These are phyloP conservation scores for Molanna angustata DNA, from an alignment of 2,888 invertebrate species.

Conservation along the genomic window DNA sequence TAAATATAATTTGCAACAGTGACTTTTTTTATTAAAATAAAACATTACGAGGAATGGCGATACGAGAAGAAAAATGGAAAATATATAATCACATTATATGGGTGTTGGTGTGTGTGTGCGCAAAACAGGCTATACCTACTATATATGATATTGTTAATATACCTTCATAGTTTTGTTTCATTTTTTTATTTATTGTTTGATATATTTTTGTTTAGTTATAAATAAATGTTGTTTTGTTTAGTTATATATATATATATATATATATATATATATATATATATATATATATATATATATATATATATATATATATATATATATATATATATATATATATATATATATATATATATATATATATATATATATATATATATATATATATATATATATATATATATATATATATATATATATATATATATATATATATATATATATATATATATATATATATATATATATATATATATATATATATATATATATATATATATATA, in stretches of 20 bases:
- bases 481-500: conserved; percentile 2
- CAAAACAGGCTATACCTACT: no score
- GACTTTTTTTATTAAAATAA: no score
- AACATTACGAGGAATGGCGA: no score
- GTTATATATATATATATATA: background rate
- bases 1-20: no score
- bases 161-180: no score
- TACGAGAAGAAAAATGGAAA: no score
- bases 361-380: conserved; percentile 7
- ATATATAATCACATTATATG: no score
- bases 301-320: conserved; percentile 6
- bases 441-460: conserved; percentile 2
- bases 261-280: background rate
- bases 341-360: conserved; percentile 2
- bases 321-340: conserved; percentile 1
- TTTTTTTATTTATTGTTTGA: no score
- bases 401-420: conserved; percentile 7
- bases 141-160: no score
- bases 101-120: no score
- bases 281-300: background rate
- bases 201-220: no score
- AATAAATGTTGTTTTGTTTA: no score
- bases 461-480: conserved; percentile 5
- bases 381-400: conserved; percentile 4
- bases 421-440: conserved; percentile 7